Conservation (phyloP, 2,888 invertebrate species). For the Dendrolimus pini region DNA sequence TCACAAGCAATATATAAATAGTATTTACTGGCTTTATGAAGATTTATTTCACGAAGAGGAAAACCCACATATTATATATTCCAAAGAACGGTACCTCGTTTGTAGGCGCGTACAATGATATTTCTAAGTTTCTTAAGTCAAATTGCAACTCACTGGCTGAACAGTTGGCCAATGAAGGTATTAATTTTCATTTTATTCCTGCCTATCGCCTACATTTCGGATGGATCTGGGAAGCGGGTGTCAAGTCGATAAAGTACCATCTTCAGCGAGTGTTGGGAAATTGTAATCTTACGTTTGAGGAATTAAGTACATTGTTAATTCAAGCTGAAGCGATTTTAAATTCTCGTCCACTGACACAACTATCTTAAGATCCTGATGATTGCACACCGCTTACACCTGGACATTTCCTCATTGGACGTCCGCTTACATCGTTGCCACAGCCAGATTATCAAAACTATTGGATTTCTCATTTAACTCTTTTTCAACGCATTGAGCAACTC, state of each 20-base stretch:
- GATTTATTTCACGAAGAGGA: neutral
- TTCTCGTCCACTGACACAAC: conserved; percentile 13
- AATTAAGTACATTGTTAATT: conserved; percentile 11
- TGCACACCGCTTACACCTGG: conserved; percentile 13
- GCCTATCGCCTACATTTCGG: conserved; percentile 10
- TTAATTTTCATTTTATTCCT: conserved; percentile 10
- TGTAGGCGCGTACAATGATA: conserved; percentile 12
- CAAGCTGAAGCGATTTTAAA: conserved; percentile 17
- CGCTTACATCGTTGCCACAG: no score
- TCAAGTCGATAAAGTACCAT: conserved; percentile 7
- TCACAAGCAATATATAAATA: conserved; percentile 1
- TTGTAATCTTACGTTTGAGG: conserved; percentile 12
- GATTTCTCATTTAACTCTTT: no score
- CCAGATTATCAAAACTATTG: no score
- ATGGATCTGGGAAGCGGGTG: neutral
- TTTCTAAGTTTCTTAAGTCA: conserved; percentile 3
- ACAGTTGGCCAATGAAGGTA: conserved; percentile 4
- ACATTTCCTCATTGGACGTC: conserved; percentile 15
- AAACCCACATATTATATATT: conserved; percentile 3
- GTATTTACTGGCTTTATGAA: neutral
- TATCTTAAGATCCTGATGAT: conserved; percentile 12
- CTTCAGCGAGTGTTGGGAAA: conserved; percentile 10
- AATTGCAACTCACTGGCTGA: conserved; percentile 6
- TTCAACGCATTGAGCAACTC: conserved; percentile 1
- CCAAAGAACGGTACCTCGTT: conserved; percentile 16